Base-by-base conservation (phyloP, 2,888 invertebrate genomes). In the Netelia inedita region DNA sequence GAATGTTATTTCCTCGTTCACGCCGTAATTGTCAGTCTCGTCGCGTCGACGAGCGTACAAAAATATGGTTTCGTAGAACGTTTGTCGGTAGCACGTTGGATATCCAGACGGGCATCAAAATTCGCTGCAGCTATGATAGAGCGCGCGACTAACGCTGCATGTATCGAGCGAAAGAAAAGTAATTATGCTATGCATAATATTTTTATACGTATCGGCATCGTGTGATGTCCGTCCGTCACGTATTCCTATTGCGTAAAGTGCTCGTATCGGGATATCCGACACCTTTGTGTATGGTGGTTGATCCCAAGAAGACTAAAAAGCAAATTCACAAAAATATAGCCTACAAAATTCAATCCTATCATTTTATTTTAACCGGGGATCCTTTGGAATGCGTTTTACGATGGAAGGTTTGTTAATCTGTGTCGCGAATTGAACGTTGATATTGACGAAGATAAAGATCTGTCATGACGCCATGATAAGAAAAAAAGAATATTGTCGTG, bases 81-180 rank as follows among this genome's bases (percentile, higher is more conserved):
- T 35, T 35, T 1, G 35, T n/a, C 35, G 53, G 35, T 35, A 55
- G 80, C 46, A 57, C 74, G 68, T 35, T 66, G 66, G 19, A 79
- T 55, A 46, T 69, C 65, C 82, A 83, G 83, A 86, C 75, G 86
- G 81, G 86, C 82, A 85, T 88, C 85, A 91, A 91, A 89, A 79
- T 72, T 86, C 88, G 90, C 89, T 90, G 85, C 85, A 75, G 85
- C 85, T 82, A 79, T 74, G 57, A 79, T 61, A 69, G 11, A 85
- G 82, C 82, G 89, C 88, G 89, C 91, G 90, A 92, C 90, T 92
- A 92, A 92, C 89, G 91, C 90, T 91, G 92, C 92, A 92, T 92
- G 92, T 88, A 90, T 89, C 89, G 87, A 89, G n/a, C 46, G n/a
- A 66, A 55, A 73, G 68, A 66, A 35, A 50, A 61, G 41, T 14